A percentile compares a stretch with the other conserved stretches of the same genome.
phyloP scores from a whole-genome alignment of 2,888 invertebrate species.

The Drosophila anomelani region DNA sequence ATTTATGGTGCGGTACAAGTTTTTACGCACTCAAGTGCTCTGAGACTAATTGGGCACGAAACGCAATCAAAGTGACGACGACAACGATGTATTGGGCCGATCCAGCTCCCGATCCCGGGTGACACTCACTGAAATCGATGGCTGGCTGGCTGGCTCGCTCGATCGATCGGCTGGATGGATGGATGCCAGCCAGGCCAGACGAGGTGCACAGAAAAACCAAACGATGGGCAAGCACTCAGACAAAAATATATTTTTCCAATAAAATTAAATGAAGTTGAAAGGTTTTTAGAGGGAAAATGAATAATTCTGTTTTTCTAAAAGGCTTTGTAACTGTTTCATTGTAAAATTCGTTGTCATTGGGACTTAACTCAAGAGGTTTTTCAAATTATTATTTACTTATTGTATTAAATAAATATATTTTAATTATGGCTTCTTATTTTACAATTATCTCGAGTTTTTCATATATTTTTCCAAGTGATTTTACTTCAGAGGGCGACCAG shows the following conservation, averaged over 20 bases:
- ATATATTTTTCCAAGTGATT: slow-evolving; percentile 12
- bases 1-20: slow-evolving; percentile 84
- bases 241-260: slow-evolving; percentile 1
- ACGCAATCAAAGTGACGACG: slow-evolving; percentile 82
- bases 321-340: neutral
- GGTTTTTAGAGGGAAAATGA: too few relatives aligned
- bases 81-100: slow-evolving; percentile 53
- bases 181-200: slow-evolving; percentile 23
- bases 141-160: slow-evolving; percentile 26
- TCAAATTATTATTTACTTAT: too few relatives aligned
- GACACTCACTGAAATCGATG: slow-evolving; percentile 37
- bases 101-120: slow-evolving; percentile 28
- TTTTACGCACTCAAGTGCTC: slow-evolving; percentile 84
- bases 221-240: slow-evolving; percentile 20
- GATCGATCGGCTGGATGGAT: slow-evolving; percentile 20
- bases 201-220: slow-evolving; percentile 24
- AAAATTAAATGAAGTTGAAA: neutral
- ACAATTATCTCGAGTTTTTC: neutral
- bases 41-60: slow-evolving; percentile 85
- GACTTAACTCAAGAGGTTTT: neutral
- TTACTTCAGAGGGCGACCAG: slow-evolving; percentile 24
- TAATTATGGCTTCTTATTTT: neutral
- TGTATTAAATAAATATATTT: too few relatives aligned
- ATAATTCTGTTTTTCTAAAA: neutral
- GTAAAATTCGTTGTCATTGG: neutral